Base-by-base conservation (phyloP, 2,797 vertebrate species). In the Simalia tracyae region DNA sequence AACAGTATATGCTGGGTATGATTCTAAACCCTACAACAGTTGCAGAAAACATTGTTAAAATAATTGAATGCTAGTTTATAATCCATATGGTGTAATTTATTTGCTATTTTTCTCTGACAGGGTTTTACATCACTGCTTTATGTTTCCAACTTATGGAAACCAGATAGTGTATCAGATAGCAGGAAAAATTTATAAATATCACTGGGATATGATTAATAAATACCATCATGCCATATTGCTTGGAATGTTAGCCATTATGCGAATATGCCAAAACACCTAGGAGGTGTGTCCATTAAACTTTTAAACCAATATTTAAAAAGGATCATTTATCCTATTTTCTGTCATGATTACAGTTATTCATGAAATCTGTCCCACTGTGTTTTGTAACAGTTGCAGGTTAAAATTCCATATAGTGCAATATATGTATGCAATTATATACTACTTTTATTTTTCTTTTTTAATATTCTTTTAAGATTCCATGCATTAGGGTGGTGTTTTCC, bases 331-430 rank as follows among this genome's bases (percentile, higher is more conserved):
- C 42, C 63, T 94, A 72, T 72, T 89, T 88, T 90, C 42, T 60
- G 10, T 22, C 24, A 66, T 26, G 56, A 22, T 7, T 46, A 31
- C n/a, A 76, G 42, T 76, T 57, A 86, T 86, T 92, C 14, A 36
- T 89, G 56, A 72, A 72, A 76, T 90, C 15, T n/a, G 12, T 56
- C 50, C 57, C n/a, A 64, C 91, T 84, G 59, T 84, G 91, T 95
- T 91, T 91, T 86, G 31, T 46, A 94, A 64, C 88, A 94, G 60
- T 93, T 95, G 90, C 95, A 88, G 54, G 92, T 89, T 92, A 92
- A 91, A 24, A 36, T 72, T 56, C 46, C 14, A 14, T 90, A 60
- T 22, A 68, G 28, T 84, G 46, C 36, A 7, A 6, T 86, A 86
- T 54, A 91, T 50, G 15, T 92, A 84, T 90, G 9, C n/a, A 57